Conservation (phyloP, 2,888 invertebrate genomes). For the Cephonodes hylas region DNA sequence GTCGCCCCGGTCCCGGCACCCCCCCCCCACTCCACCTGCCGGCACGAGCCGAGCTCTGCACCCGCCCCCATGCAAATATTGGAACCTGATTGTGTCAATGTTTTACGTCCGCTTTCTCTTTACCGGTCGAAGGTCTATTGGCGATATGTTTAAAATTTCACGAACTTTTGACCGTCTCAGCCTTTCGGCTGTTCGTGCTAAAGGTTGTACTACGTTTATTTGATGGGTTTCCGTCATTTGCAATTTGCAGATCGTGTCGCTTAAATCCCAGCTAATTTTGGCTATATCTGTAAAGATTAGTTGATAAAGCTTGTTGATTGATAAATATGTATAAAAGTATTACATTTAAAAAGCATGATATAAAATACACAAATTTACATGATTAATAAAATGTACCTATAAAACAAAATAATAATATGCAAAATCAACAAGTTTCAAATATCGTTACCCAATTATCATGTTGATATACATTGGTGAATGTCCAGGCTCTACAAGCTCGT, state of each 20-base stretch:
- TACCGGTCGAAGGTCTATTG: conserved; percentile 23
- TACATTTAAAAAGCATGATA: neutral
- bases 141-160: conserved; percentile 15
- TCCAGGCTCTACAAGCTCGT: conserved; percentile 89
- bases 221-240: neutral
- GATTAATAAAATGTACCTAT: neutral
- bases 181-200: neutral
- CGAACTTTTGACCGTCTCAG: neutral
- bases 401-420: neutral
- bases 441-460: neutral
- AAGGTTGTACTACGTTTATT: neutral
- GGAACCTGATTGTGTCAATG: conserved; percentile 38
- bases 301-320: conserved; percentile 7
- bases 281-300: neutral
- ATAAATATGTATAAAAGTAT: neutral
- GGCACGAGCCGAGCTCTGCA: conserved; percentile 36
- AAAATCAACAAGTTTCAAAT: conserved; percentile 7
- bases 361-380: neutral
- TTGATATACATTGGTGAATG: neutral
- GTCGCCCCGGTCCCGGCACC: conserved; percentile 21
- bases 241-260: neutral
- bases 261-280: conserved; percentile 8
- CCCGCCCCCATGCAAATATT: conserved; percentile 32
- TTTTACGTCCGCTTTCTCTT: conserved; percentile 58
- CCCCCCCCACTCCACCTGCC: conserved; percentile 26